phyloP scores from a whole-genome alignment of 37 sponge, comb jelly and placozoan genomes.

The Amphimedon queenslandica region DNA sequence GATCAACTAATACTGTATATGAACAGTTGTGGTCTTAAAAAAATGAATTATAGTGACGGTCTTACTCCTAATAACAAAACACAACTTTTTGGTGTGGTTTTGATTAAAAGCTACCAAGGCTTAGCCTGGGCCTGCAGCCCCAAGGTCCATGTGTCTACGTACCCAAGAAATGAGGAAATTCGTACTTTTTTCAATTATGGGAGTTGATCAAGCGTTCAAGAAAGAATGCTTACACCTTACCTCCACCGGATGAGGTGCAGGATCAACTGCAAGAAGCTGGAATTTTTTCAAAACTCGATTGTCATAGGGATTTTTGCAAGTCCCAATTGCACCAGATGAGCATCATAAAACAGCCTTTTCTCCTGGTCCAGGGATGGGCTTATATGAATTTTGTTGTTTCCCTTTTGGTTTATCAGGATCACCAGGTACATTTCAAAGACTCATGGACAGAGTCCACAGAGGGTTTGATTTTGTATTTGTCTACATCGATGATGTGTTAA shows the following conservation, averaged over 20 bases:
- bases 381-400: slow-evolving; percentile 19
- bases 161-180: slow-evolving; percentile 6
- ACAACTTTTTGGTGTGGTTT: no score
- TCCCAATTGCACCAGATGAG: slow-evolving; percentile 14
- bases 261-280: slow-evolving; percentile 4
- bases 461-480: slow-evolving; percentile 9
- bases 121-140: no score
- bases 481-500: slow-evolving; percentile 26
- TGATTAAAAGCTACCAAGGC: no score
- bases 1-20: no score
- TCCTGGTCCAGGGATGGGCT: slow-evolving; percentile 39
- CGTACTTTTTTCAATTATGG: slow-evolving; percentile 6
- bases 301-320: slow-evolving; percentile 30
- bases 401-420: slow-evolving; percentile 34
- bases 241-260: slow-evolving; percentile 38
- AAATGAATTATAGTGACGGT: no score
- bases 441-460: slow-evolving; percentile 17
- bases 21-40: no score
- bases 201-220: background rate
- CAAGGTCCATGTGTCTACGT: slow-evolving; percentile 16
- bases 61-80: no score
- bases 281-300: slow-evolving; percentile 32
- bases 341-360: slow-evolving; percentile 21
- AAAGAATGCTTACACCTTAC: slow-evolving; percentile 21
- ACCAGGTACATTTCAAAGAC: slow-evolving; percentile 27